Percentiles rank a stretch among this genome's conserved stretches.
Conservation (phyloP, 2,888 invertebrate species). For the Eucera pruinosa region DNA sequence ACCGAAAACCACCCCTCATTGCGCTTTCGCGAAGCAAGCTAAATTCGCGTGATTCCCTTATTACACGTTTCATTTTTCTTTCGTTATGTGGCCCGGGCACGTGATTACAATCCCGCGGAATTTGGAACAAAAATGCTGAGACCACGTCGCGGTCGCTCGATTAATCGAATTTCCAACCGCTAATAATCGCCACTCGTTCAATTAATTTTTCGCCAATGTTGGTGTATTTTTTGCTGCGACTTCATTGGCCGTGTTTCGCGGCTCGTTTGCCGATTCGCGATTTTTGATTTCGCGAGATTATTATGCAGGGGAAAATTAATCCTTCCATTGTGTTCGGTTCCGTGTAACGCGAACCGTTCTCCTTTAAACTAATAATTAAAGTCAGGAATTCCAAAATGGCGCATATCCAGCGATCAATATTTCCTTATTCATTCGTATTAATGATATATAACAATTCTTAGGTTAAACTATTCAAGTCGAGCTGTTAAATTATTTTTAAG, state of each 20-base stretch:
- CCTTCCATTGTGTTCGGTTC: no score
- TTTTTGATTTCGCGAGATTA: not conserved
- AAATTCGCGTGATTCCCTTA: not conserved
- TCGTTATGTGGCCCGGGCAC: not conserved
- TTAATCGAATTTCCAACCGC: slow-evolving; percentile 7
- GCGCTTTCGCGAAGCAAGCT: not conserved
- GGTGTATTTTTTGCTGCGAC: not conserved
- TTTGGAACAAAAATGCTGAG: not conserved
- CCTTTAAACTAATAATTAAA: no score
- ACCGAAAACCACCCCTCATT: not conserved
- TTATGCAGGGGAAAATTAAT: no score
- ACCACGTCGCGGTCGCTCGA: no score
- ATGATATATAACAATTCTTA: no score
- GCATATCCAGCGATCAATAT: no score
- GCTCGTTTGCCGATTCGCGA: not conserved
- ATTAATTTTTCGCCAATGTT: slow-evolving; percentile 12
- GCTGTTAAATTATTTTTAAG: no score
- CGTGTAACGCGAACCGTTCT: no score
- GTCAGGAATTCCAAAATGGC: no score
- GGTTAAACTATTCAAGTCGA: no score
- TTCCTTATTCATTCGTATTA: no score
- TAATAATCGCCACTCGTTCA: not conserved
- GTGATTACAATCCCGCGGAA: no score
- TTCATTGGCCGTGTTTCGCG: not conserved
- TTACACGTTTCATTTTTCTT: not conserved